These are phyloP conservation scores for Acholoe squamosa DNA, from an alignment of 2,888 invertebrate genomes.

Conservation along the genomic window DNA sequence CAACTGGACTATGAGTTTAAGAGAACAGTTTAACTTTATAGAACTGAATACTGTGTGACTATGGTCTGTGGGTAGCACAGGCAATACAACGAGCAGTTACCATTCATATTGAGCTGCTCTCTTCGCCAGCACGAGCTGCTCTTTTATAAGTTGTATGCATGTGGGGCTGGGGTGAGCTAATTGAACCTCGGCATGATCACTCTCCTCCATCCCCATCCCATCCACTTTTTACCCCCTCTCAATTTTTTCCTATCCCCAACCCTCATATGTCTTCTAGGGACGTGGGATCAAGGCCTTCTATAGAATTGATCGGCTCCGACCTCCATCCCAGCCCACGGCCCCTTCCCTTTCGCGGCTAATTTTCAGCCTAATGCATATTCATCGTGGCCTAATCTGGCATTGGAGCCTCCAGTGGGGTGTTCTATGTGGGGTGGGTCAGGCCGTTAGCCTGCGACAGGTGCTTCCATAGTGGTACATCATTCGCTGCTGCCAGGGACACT, in stretches of 20 bases:
- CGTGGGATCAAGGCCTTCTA: constrained; percentile 9
- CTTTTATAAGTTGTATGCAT: background rate
- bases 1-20: background rate
- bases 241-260: background rate
- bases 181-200: constrained; percentile 18
- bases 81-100: too few relatives aligned
- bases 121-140: too few relatives aligned
- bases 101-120: too few relatives aligned
- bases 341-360: constrained; percentile 59
- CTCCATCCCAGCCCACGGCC: constrained; percentile 36
- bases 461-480: constrained; percentile 51
- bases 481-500: background rate
- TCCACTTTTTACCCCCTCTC: constrained; percentile 31
- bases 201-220: constrained; percentile 3
- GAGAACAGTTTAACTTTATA: too few relatives aligned
- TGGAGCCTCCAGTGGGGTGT: background rate
- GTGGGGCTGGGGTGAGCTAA: constrained; percentile 26
- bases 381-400: constrained; percentile 37
- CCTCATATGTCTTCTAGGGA: constrained; percentile 32
- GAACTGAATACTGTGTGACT: too few relatives aligned
- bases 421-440: constrained; percentile 34
- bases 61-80: too few relatives aligned
- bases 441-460: constrained; percentile 47
- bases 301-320: constrained; percentile 52
- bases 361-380: constrained; percentile 52